Percentiles rank a stretch among this genome's conserved stretches.
Evolutionary conservation across 2,797 vertebrate species (phyloP).

Genomic region (Champsocephalus gunnari): DNA sequence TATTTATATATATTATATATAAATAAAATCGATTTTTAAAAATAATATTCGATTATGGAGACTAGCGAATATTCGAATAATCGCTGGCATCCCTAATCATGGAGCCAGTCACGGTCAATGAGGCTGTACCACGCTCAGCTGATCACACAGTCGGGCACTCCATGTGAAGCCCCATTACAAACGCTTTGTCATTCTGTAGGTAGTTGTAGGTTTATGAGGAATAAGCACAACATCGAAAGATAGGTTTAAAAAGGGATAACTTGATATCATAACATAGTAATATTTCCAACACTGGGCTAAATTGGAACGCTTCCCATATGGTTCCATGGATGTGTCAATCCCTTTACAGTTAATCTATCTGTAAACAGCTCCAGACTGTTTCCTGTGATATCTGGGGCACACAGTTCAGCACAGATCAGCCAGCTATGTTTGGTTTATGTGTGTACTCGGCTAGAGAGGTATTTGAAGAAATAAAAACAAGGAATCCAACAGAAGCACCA

Average conservation of each 20-base stretch:
- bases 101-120: conserved; percentile 36
- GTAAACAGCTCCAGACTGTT: conserved; percentile 17
- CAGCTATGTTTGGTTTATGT: conserved; percentile 31
- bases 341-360: conserved; percentile 14
- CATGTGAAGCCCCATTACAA: background rate
- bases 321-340: conserved; percentile 20
- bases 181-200: background rate
- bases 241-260: conserved; percentile 4
- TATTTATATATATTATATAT: too few relatives aligned
- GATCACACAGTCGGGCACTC: conserved; percentile 20
- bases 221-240: background rate
- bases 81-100: background rate
- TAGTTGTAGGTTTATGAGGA: conserved; percentile 26
- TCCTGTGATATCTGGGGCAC: conserved; percentile 7
- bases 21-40: too few relatives aligned
- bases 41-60: too few relatives aligned
- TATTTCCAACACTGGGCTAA: background rate
- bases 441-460: conserved; percentile 21
- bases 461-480: conserved; percentile 29
- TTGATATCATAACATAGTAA: conserved; percentile 13
- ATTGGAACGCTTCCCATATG: conserved; percentile 31
- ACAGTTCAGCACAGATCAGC: conserved; percentile 32
- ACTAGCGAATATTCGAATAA: too few relatives aligned
- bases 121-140: conserved; percentile 37
- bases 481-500: background rate